Percentiles rank a stretch among this genome's conserved stretches.
Conservation (phyloP, 2,113 vertebrate genomes). For the Siniperca knerii region DNA sequence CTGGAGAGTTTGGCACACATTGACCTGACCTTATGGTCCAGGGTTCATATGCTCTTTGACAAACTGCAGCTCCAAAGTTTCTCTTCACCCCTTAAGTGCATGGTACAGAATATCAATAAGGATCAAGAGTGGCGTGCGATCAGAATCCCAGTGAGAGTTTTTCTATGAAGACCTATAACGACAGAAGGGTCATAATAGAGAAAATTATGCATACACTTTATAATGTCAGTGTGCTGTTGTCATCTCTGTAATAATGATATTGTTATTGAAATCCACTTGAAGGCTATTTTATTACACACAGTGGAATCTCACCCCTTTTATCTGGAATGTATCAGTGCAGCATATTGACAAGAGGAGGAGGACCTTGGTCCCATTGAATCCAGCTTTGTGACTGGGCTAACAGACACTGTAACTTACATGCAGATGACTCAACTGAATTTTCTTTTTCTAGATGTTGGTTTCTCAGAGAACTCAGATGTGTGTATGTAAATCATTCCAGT, state of each 20-base stretch:
- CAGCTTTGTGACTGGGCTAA: background rate
- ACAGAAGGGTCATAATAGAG: conserved; percentile 43
- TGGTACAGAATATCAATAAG: conserved; percentile 71
- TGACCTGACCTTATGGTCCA: conserved; percentile 74
- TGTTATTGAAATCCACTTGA: conserved; percentile 31
- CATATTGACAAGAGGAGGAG: background rate
- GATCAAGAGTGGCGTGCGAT: conserved; percentile 30
- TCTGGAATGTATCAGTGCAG: background rate
- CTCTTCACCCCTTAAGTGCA: conserved; percentile 56
- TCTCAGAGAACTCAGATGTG: background rate
- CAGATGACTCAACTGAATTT: background rate
- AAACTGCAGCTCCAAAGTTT: conserved; percentile 67
- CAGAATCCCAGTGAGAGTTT: conserved; percentile 39
- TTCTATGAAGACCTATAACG: conserved; percentile 37
- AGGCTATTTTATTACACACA: background rate
- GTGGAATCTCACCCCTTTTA: background rate
- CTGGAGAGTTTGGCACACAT: conserved; percentile 63
- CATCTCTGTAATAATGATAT: conserved; percentile 14
- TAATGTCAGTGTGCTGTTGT: conserved; percentile 40
- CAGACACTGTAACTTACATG: background rate
- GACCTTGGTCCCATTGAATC: background rate
- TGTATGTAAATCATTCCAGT: background rate
- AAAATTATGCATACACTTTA: conserved; percentile 27
- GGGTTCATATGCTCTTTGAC: conserved; percentile 66
- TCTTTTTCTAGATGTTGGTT: background rate